phyloP scores from a whole-genome alignment of 2,888 invertebrate species.

The Argyresthia goedartella region DNA sequence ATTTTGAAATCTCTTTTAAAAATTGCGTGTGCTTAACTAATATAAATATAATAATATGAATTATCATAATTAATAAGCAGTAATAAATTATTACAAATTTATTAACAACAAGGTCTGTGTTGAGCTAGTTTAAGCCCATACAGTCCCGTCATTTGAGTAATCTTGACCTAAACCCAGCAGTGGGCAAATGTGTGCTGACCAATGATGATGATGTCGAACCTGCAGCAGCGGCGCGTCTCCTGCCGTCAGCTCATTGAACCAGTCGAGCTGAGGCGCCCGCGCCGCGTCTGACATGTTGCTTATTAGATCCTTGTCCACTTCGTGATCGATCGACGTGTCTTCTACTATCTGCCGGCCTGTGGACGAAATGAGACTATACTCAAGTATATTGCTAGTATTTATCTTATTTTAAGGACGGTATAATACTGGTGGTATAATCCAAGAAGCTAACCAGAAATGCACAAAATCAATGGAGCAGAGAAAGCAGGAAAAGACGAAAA shows the following conservation, averaged over 20 bases:
- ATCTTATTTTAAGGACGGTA: background rate
- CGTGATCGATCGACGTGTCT: constrained; percentile 45
- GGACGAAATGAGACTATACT: background rate
- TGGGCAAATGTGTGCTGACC: too few relatives aligned
- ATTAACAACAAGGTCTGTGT: too few relatives aligned
- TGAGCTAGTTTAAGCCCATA: too few relatives aligned
- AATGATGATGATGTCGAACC: constrained; percentile 19
- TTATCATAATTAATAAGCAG: too few relatives aligned
- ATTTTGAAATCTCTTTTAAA: too few relatives aligned
- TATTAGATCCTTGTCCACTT: constrained; percentile 45
- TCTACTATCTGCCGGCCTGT: constrained; percentile 57
- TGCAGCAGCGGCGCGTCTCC: constrained; percentile 29
- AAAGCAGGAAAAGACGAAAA: too few relatives aligned
- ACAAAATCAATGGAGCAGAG: background rate
- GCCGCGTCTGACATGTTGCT: constrained; percentile 28
- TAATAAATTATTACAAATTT: too few relatives aligned
- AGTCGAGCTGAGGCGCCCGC: constrained; percentile 10
- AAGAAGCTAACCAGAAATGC: background rate
- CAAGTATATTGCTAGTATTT: background rate
- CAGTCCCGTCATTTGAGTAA: too few relatives aligned
- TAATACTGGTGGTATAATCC: background rate
- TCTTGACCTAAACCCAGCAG: too few relatives aligned
- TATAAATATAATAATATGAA: too few relatives aligned
- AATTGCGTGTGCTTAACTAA: too few relatives aligned
- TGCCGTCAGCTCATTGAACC: constrained; percentile 18